Percentiles rank a stretch among this genome's conserved stretches.
Conservation (phyloP, 92 coral and sea anemone species). For the Zoanthus gigantus region DNA sequence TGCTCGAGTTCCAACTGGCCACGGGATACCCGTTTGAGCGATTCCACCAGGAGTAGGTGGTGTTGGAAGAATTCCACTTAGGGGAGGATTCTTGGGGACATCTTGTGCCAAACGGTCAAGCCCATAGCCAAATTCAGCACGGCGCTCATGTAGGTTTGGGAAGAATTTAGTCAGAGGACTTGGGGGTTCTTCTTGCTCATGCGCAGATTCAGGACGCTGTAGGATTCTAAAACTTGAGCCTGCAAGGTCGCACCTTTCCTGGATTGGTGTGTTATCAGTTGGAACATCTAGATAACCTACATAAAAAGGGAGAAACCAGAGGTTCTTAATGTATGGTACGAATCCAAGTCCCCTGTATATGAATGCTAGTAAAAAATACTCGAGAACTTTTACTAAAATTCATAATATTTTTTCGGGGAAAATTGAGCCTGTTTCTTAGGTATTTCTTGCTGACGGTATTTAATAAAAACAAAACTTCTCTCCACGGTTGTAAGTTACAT, state of each 20-base stretch:
- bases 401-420: too few relatives aligned
- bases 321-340: background rate
- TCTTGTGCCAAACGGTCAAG: background rate
- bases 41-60: slow-evolving; percentile 49
- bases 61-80: slow-evolving; percentile 27
- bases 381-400: too few relatives aligned
- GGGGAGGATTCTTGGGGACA: background rate
- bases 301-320: background rate
- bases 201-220: slow-evolving; percentile 71
- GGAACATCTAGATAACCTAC: slow-evolving; percentile 63
- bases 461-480: background rate
- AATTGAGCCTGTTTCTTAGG: too few relatives aligned
- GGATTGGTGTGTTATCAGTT: slow-evolving; percentile 55
- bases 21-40: slow-evolving; percentile 7
- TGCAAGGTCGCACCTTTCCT: slow-evolving; percentile 53
- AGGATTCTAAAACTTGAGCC: slow-evolving; percentile 72
- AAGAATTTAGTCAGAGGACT: slow-evolving; percentile 61
- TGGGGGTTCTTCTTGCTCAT: slow-evolving; percentile 13
- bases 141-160: slow-evolving; percentile 44
- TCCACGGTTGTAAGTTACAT: too few relatives aligned
- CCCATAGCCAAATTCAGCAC: slow-evolving; percentile 37
- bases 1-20: slow-evolving; percentile 18
- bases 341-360: background rate
- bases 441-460: background rate
- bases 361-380: too few relatives aligned